phyloP scores from a whole-genome alignment of 2,113 vertebrate genomes.

The Phalacrocorax aristotelis region DNA sequence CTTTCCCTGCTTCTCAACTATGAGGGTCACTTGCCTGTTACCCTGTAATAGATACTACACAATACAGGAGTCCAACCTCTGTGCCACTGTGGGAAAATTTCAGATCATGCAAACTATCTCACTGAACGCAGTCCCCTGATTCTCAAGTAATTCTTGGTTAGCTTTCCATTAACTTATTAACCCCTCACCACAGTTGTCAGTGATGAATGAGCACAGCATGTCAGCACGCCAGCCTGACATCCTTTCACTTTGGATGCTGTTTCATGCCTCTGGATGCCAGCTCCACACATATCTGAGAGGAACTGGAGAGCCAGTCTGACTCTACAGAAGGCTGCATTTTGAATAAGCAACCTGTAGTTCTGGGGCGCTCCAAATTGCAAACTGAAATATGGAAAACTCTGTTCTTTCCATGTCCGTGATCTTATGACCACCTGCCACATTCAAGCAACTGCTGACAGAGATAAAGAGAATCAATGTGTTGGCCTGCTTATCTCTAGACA shows the following conservation, averaged over 20 bases:
- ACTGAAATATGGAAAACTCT: not conserved
- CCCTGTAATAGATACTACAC: not conserved
- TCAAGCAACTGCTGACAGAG: not conserved
- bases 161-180: not conserved
- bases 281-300: fast-evolving
- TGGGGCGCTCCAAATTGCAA: not conserved
- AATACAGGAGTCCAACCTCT: not conserved
- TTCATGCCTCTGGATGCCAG: not conserved
- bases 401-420: not conserved
- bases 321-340: not conserved
- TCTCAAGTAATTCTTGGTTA: not conserved
- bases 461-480: not conserved
- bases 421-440: not conserved
- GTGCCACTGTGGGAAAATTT: not conserved
- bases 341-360: not conserved
- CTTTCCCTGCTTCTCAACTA: not conserved
- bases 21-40: not conserved
- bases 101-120: not conserved
- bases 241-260: not conserved
- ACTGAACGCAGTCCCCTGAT: not conserved
- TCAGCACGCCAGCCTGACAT: not conserved
- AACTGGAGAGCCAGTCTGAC: not conserved
- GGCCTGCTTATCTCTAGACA: not conserved
- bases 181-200: not conserved
- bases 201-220: not conserved